Evolutionary conservation across 2,797 vertebrate species (phyloP), one percentile per base, ranked within the genome.

Genomic region (Triplophysa bombifrons): DNA sequence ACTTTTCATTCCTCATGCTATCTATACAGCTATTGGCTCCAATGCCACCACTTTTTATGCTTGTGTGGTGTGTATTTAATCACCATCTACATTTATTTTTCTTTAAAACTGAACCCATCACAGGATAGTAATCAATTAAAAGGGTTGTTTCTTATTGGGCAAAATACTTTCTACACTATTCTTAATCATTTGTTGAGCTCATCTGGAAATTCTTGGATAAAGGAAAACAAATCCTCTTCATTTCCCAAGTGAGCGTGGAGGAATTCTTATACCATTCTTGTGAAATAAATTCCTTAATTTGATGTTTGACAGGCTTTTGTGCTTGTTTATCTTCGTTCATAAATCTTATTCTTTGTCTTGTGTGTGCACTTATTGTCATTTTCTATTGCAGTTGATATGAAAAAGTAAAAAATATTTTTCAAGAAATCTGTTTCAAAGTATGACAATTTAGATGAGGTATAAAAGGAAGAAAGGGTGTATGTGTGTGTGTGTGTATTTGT

Each of bases 401-500:
- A 50, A 63, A 46, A 61, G 51, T 22, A 12, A 10, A 72, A 68
- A 19, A 20, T 50, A 20, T 41, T 41, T 41, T 41, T 41, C 38
- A 41, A 10, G 38, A 48, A 48, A 48, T 48, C 46, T 13, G 72
- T 86, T 69, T 88, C 84, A 88, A 66, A 58, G 20, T 56, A 16
- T 5, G 22, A 19, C 27, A 12, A 48, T 65, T 74, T 85, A 85
- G 77, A 16, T 87, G 88, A 88, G 83, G 82, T 86, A 91, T 88
- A 63, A 78, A 88, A 93, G 90, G 71, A 56, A 90, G 84, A 53
- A 51, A 80, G 82, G 69, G 41, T 72, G 14, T 71, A 27, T 27
- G 3, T 27, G 25, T 65, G 81, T 69, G 51, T 46, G 25, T 55
- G 66, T 75, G 75, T 88, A 83, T 88, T 81, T 85, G 55, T 64